Conservation (phyloP, 2,113 vertebrate species). For the Cyanistes caeruleus region DNA sequence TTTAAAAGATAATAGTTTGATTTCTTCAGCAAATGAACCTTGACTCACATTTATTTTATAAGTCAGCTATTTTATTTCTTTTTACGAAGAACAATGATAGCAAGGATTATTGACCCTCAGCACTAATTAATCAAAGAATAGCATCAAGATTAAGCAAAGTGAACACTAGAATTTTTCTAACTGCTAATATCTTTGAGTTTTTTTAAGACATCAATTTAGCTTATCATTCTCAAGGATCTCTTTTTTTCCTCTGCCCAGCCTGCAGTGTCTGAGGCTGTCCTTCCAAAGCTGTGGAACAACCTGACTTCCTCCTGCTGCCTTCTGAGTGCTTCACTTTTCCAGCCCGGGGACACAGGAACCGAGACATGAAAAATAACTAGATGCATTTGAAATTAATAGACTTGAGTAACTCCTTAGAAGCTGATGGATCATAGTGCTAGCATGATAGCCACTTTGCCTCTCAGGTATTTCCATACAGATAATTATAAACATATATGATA, state of each 20-base stretch:
- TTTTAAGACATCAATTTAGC: neutral
- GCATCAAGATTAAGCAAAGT: neutral
- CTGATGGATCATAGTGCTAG: neutral
- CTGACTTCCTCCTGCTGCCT: neutral
- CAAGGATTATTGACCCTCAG: neutral
- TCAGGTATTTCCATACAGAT: neutral
- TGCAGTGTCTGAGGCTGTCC: neutral
- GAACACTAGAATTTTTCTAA: neutral
- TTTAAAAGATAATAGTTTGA: neutral
- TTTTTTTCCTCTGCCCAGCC: neutral
- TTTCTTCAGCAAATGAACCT: neutral
- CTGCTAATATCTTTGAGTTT: neutral
- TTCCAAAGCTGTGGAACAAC: neutral
- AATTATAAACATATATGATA: neutral
- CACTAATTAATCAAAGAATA: neutral
- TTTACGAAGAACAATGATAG: neutral
- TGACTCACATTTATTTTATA: neutral
- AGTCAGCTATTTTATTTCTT: neutral
- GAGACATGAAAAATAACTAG: neutral
- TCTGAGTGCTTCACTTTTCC: neutral
- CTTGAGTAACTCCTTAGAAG: neutral
- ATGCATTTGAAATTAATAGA: neutral
- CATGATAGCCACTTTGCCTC: neutral
- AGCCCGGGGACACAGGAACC: neutral
- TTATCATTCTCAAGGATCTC: neutral